phyloP scores from a whole-genome alignment of 2,888 invertebrate species.

The Andrena praecox region DNA sequence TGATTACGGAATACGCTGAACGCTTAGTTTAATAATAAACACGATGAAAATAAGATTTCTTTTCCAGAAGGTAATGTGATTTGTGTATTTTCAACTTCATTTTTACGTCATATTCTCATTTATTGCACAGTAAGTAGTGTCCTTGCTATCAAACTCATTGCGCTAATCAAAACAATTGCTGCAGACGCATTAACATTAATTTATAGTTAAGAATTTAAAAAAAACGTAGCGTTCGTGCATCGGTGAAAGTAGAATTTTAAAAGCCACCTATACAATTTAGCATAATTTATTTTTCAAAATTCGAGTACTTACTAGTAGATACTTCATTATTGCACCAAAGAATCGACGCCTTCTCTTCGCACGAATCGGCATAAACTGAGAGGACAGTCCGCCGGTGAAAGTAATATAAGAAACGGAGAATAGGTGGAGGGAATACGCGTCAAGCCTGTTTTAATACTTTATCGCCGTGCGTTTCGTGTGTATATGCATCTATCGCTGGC shows the following conservation, averaged over 20 bases:
- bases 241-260: not conserved
- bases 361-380: conserved; percentile 69
- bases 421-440: conserved; percentile 48
- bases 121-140: not conserved
- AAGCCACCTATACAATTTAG: not conserved
- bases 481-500: no score
- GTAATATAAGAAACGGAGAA: conserved; percentile 72
- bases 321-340: conserved; percentile 44
- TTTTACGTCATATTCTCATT: no score
- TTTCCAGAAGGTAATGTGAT: not conserved
- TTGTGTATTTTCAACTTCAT: not conserved
- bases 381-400: conserved; percentile 72
- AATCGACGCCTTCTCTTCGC: conserved; percentile 50
- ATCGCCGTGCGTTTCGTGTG: no score
- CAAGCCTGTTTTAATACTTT: conserved; percentile 46
- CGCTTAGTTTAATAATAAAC: not conserved
- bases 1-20: conserved; percentile 20
- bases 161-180: not conserved
- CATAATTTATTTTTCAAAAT: not conserved
- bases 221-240: not conserved
- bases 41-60: not conserved
- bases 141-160: not conserved
- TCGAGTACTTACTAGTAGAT: conserved; percentile 55
- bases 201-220: not conserved
- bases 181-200: not conserved